Evolutionary conservation across 2,797 vertebrate species (phyloP), one percentile per base, ranked within the genome.

Genomic region (Dryobates pubescens): DNA sequence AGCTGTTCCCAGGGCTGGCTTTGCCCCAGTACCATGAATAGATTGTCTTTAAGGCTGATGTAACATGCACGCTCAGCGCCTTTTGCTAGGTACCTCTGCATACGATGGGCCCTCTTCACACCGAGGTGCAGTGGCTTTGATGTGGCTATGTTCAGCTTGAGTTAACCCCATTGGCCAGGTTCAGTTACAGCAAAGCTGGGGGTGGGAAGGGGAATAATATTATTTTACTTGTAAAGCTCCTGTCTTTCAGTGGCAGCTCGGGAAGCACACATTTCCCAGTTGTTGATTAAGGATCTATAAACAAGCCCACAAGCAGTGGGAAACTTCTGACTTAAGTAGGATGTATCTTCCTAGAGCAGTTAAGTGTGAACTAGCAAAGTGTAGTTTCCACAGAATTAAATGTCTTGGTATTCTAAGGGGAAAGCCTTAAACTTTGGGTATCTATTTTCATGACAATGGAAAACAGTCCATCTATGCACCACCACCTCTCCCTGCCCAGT

Each of bases 201-300:
- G 53, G 47, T 74, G 94, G 67, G 62, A 92, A 90, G 74, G 90
- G 82, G 69, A 97, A 71, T 84, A 70, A 53, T 82, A 51, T 56
- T 23, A 17, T 51, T 87, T 95, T 93, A 89, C 93, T 89, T 96
- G 96, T 53, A 91, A 95, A 95, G 71, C 19, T 88, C 45, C 47
- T 87, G 9, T 75, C 91, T 94, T 95, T 94, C 94, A 96, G 82
- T 82, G 96, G 88, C 95, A 94, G 93, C 91, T 97, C 85, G 86
- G 93, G 95, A 96, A 95, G 76, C 81, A 90, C 53, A 64, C 43
- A 18, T 91, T 95, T 97, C 95, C 90, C 57, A 86, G 4, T 79
- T 88, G 88, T 95, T 96, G 95, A 97, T 90, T 94, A 92, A 97
- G 88, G 82, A 94, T 73, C 87, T 94, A 74, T 96, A 82, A 94